Base-by-base conservation (phyloP, 2,797 vertebrate species). In the Helicolenus hilgendorfi region DNA sequence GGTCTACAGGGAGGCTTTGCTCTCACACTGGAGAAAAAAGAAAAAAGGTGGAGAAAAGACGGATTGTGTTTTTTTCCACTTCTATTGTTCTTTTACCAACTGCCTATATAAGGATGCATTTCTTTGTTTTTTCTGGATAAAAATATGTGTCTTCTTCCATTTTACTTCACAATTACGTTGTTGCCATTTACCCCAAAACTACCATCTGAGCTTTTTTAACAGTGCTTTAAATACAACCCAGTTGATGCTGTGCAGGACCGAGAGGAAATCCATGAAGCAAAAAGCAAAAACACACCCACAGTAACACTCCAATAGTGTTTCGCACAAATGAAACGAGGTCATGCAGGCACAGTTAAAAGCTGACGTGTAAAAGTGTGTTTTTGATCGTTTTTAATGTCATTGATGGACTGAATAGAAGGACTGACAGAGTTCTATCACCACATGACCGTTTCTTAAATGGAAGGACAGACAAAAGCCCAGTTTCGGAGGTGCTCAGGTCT, bases 1-100 rank as follows among this genome's bases (percentile, higher is more conserved):
- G 4, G 68, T 87, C 90, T 63, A 29, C 64, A 31, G 68, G 72
- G 83, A 91, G 36, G 59, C 55, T 72, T 81, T 75, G 78, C 53
- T 63, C 45, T 55, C 18, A n/a, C 20, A n/a, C 2, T 69, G 20
- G 36, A 85, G 26, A 31, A 24, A 83, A 84, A 27, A 83, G 83
- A 31, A 2, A 1, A 63, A 78, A 72, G n/a, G 24, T 10, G 38
- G 58, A 60, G 41, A 70, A 41, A 79, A 62, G 7, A 65, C 0
- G 0, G 7, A n/a, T 38, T 76, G 49, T 89, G 68, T 0, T 55
- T 72, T 36, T 41, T 14, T 15, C 22, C 53, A 10, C 15, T 38
- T 73, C 22, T 56, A 26, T 60, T 79, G 36, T 49, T 7, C 49
- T 33, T 65, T 3, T 24, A 41, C 31, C 2, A 20, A 7, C 3